These are phyloP conservation scores for Conger conger DNA, from an alignment of 2,113 vertebrate genomes.

Conservation along the genomic window DNA sequence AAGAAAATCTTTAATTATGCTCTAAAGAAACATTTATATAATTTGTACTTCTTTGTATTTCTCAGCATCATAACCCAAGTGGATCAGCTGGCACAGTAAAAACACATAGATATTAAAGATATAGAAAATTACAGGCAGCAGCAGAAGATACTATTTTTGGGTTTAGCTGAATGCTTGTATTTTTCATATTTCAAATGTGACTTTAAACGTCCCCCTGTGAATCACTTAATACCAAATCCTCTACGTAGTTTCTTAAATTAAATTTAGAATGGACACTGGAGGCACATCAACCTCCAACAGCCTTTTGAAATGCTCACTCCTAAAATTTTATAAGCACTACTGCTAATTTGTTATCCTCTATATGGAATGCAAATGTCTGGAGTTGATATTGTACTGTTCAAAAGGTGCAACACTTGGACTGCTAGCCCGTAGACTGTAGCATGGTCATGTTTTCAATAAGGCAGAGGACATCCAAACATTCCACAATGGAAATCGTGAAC, in stretches of 20 bases:
- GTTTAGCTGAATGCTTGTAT: too few species aligned
- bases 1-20: neutral
- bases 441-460: neutral
- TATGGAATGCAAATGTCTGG: neutral
- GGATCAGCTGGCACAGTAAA: too few species aligned
- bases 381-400: constrained; percentile 5
- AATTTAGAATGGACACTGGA: neutral
- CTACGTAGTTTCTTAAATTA: neutral
- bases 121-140: too few species aligned
- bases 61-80: too few species aligned
- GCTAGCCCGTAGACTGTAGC: neutral
- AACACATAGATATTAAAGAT: too few species aligned
- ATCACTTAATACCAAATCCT: neutral
- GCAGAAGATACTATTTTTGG: too few species aligned
- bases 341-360: neutral
- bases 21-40: too few species aligned
- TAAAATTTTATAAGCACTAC: neutral
- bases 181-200: too few species aligned
- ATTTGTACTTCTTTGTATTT: too few species aligned
- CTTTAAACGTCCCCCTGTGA: too few species aligned
- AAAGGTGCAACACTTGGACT: neutral
- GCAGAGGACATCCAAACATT: neutral
- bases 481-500: neutral
- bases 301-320: neutral
- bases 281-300: neutral